Evolutionary conservation across 1,140 invertebrate species (phyloP), one percentile per base, ranked within the genome.

Genomic region (Lasioglossum baleicum): DNA sequence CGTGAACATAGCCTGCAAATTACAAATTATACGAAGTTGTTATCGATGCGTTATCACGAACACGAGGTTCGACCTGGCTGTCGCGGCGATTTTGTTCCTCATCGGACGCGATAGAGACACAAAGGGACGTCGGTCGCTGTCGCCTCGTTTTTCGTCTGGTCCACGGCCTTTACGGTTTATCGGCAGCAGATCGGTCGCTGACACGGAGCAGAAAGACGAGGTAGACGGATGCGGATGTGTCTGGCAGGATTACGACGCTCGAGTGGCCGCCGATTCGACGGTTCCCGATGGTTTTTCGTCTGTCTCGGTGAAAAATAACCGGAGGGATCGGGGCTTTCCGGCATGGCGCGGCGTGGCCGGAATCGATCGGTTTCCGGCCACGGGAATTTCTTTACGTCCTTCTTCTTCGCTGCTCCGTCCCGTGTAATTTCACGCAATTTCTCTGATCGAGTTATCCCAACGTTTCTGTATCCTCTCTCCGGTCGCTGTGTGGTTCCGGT

Each of bases 401-500:
- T 13, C 15, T 15, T 15, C 10, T 11, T 26, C 7, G 7, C 20
- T 7, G 7, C 20, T 40, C n/a, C 2, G 17, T 60, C n/a, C 48
- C 74, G 51, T 17, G 53, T 60, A 56, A 68, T 68, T 68, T 68
- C 68, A 68, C 65, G 40, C 44, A 40, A 80, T 84, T 84, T 61
- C 51, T 20, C 40, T 75, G 53, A 60, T 56, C 63, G 73, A 53
- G 31, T 11, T n/a, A 0, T 51, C 26, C 0, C 13, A 20, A n/a
- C 10, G 11, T 5, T 35, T n/a, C 5, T 35, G 4, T 31, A 13
- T 31, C 8, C 22, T 31, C 40, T 2, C 10, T 17, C 26, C 15
- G 35, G 35, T 35, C 35, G 2, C 35, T 2, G 35, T 20, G 11
- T 17, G 22, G 42, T n/a, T 40, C 35, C 26, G 3, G 1, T 42